Conservation (phyloP, 2,797 vertebrate species). For the Poecilia gillii region DNA sequence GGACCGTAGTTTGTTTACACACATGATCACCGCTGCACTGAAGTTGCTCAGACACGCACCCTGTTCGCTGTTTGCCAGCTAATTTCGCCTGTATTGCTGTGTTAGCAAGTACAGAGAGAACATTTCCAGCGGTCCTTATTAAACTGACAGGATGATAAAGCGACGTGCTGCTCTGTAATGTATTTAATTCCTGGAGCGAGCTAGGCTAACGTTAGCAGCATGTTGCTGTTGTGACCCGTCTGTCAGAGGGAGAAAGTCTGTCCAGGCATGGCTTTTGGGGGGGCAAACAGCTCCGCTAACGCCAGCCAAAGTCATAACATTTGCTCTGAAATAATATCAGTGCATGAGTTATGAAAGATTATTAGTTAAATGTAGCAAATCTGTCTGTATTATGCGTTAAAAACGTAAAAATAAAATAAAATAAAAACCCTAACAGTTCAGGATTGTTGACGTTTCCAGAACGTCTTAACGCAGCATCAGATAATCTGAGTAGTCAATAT, state of each 20-base stretch:
- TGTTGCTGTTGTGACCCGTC: slow-evolving; percentile 39
- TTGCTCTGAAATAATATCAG: neutral
- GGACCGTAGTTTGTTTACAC: slow-evolving; percentile 47
- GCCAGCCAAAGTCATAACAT: neutral
- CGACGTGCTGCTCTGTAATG: slow-evolving; percentile 32
- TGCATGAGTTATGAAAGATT: neutral
- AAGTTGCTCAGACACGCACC: slow-evolving; percentile 24
- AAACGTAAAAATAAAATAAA: neutral
- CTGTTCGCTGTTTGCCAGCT: slow-evolving; percentile 39
- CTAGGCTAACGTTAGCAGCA: slow-evolving; percentile 61
- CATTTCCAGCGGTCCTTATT: slow-evolving; percentile 15
- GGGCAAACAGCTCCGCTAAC: neutral
- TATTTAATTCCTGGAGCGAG: slow-evolving; percentile 10
- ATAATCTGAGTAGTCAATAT: neutral
- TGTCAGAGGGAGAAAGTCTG: slow-evolving; percentile 48
- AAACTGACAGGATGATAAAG: slow-evolving; percentile 14
- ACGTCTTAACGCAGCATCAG: neutral
- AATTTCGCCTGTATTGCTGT: slow-evolving; percentile 20
- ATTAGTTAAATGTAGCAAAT: neutral
- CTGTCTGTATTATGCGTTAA: slow-evolving; percentile 1
- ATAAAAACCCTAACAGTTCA: neutral
- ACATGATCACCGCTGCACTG: neutral
- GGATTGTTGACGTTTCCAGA: neutral
- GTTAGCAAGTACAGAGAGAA: slow-evolving; percentile 32
- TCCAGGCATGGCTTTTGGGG: slow-evolving; percentile 44